Evolutionary conservation across 2,113 vertebrate species (phyloP), one percentile per base, ranked within the genome.

Genomic region (Sciurus niger): DNA sequence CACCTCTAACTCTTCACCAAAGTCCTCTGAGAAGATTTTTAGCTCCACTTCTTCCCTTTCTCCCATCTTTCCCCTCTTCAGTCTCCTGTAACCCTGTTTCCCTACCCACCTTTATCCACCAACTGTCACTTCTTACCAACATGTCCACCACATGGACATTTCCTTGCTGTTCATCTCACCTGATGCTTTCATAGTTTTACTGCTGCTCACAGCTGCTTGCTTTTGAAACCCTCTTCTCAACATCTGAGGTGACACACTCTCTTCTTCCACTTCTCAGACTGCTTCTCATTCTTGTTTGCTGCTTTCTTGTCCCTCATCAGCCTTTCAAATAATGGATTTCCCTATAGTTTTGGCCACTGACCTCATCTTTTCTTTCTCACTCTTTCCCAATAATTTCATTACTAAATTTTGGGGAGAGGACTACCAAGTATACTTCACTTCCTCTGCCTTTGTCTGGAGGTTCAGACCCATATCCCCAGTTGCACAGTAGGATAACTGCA

Each of bases 281-380:
- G 22, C 30, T 93, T 48, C 60, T 86, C 10, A 51, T 58, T 95
- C 48, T 94, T 37, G 48, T 46, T 65, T 89, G 48, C 12, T 48
- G 4, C 73, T 67, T 94, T 87, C 79, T 87, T 63, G 78, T 90
- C 46, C 63, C 13, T 82, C 10, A 46, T 34, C n/a, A 80, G 28
- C 72, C 60, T 96, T 83, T 77, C 32, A 97, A 92, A 84, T 70
- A 77, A 7, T 73, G 43, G 48, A 32, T 65, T 80, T 79, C 55
- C 67, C 63, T 74, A 20, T 74, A 48, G 30, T 37, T 91, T 95
- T 96, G 51, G 24, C 24, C 40, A 76, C 79, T 53, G 18, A 43
- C 34, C 7, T 43, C 28, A 89, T 84, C 51, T 96, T 91, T 68
- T 63, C 83, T 86, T 78, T 34, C 22, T 68, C 9, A 48, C 72